A percentile compares a stretch with the other conserved stretches of the same genome.
These are phyloP conservation scores for Enteromius radiatus DNA, from an alignment of 2,797 vertebrate genomes.

Conservation along the genomic window DNA sequence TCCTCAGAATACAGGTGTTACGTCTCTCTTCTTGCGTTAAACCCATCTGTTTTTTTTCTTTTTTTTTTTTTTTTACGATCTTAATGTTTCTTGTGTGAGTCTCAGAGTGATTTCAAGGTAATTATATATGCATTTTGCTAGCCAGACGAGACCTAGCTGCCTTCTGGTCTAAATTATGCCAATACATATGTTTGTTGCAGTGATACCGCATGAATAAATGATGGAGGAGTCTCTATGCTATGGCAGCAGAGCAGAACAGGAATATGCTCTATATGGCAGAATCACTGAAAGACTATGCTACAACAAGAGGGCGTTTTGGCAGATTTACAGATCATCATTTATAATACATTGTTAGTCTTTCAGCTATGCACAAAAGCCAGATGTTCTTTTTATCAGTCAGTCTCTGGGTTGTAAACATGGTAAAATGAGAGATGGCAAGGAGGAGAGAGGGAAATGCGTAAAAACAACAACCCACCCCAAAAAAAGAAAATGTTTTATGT, in stretches of 20 bases:
- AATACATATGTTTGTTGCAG: slow-evolving; percentile 56
- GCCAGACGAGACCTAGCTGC: slow-evolving; percentile 44
- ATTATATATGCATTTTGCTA: slow-evolving; percentile 53
- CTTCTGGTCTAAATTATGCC: slow-evolving; percentile 56
- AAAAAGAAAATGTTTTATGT: slow-evolving; percentile 70
- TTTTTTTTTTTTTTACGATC: slow-evolving; percentile 42
- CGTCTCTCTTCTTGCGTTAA: slow-evolving; percentile 62
- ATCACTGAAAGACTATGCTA: slow-evolving; percentile 69
- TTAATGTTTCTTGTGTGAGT: slow-evolving; percentile 34
- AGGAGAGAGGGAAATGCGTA: slow-evolving; percentile 33
- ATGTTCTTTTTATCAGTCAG: slow-evolving; percentile 74
- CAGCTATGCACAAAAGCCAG: slow-evolving; percentile 82
- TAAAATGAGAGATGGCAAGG: slow-evolving; percentile 56
- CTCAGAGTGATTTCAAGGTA: slow-evolving; percentile 41
- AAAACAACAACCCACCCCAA: slow-evolving; percentile 70
- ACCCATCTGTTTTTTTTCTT: slow-evolving; percentile 67
- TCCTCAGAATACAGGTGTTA: slow-evolving; percentile 65
- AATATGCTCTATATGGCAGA: slow-evolving; percentile 57
- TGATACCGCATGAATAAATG: slow-evolving; percentile 55
- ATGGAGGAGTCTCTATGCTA: slow-evolving; percentile 43
- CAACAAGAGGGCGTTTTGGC: slow-evolving; percentile 72
- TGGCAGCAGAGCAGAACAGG: slow-evolving; percentile 45
- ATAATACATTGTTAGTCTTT: slow-evolving; percentile 79
- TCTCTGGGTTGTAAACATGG: slow-evolving; percentile 71
- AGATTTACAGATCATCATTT: slow-evolving; percentile 78